Conservation (phyloP, 1,140 invertebrate species). For the Achroia grisella region DNA sequence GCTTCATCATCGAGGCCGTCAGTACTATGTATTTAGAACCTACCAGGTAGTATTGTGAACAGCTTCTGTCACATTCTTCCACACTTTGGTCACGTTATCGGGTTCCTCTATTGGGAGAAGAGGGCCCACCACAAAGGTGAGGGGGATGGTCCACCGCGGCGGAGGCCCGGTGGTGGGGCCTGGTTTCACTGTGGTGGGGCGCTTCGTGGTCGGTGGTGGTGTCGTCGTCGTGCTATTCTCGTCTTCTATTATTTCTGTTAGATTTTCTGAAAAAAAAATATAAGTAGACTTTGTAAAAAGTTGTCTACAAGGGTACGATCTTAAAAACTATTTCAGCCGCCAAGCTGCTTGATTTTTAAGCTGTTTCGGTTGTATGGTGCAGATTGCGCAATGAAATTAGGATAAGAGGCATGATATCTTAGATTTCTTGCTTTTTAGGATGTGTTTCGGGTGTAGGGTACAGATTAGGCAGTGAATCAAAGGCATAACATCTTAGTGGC, state of each 20-base stretch:
- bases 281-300: no score
- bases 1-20: no score
- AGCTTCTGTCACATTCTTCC: slow-evolving; percentile 34
- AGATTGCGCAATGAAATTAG: no score
- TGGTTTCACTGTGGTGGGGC: slow-evolving; percentile 2
- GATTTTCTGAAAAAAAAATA: slow-evolving; percentile 33
- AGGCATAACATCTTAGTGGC: no score
- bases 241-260: slow-evolving; percentile 49
- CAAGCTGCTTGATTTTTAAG: no score
- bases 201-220: slow-evolving; percentile 27
- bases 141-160: slow-evolving; percentile 52
- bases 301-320: no score
- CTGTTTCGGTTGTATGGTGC: no score
- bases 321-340: no score
- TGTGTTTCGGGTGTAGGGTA: no score
- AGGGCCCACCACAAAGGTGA: slow-evolving; percentile 54
- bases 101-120: slow-evolving; percentile 19
- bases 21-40: slow-evolving; percentile 10
- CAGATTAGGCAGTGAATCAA: no score
- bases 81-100: slow-evolving; percentile 32
- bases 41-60: slow-evolving; percentile 52
- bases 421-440: no score
- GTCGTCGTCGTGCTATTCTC: slow-evolving; percentile 44
- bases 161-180: slow-evolving; percentile 37
- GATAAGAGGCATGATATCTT: no score